Evolutionary conservation across 2,113 vertebrate genomes (phyloP).

Genomic region (Hypomesus transpacificus): DNA sequence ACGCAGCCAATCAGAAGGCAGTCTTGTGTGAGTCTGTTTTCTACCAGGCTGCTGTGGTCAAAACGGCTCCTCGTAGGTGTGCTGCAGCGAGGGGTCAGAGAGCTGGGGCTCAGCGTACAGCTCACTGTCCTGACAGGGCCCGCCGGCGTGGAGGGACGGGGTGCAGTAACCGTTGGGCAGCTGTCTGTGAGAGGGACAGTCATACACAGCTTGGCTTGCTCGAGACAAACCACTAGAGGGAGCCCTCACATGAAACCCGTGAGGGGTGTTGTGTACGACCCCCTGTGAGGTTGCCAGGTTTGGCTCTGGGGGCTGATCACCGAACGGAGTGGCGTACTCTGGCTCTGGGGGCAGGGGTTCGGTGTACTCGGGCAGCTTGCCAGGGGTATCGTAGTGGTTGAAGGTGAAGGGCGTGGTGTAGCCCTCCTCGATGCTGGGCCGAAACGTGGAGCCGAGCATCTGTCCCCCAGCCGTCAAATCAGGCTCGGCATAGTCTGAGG

Average conservation of each 20-base stretch:
- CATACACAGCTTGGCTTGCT: conserved; percentile 57
- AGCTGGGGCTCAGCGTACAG: conserved; percentile 55
- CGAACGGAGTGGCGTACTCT: conserved; percentile 81
- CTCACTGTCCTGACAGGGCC: conserved; percentile 23
- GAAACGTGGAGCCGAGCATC: conserved; percentile 75
- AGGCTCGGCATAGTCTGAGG: conserved; percentile 78
- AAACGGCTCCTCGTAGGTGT: conserved; percentile 69
- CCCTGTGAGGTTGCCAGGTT: neutral
- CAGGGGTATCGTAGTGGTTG: conserved; percentile 76
- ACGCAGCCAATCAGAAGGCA: no score
- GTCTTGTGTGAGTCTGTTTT: conserved; percentile 18
- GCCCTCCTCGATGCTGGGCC: conserved; percentile 67
- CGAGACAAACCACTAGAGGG: neutral
- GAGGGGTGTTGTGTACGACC: neutral
- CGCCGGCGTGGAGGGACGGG: conserved; percentile 33
- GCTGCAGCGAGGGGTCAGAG: conserved; percentile 41
- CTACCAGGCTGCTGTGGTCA: conserved; percentile 38
- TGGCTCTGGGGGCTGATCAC: conserved; percentile 58
- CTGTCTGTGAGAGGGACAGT: conserved; percentile 64
- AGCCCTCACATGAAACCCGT: neutral
- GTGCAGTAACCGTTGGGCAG: conserved; percentile 68
- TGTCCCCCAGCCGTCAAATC: conserved; percentile 64
- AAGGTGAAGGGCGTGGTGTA: conserved; percentile 76
- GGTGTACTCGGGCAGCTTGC: conserved; percentile 73
- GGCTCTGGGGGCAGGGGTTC: conserved; percentile 79